phyloP scores from a whole-genome alignment of 2,888 invertebrate species.

The Drosophila hawaiiensis region DNA sequence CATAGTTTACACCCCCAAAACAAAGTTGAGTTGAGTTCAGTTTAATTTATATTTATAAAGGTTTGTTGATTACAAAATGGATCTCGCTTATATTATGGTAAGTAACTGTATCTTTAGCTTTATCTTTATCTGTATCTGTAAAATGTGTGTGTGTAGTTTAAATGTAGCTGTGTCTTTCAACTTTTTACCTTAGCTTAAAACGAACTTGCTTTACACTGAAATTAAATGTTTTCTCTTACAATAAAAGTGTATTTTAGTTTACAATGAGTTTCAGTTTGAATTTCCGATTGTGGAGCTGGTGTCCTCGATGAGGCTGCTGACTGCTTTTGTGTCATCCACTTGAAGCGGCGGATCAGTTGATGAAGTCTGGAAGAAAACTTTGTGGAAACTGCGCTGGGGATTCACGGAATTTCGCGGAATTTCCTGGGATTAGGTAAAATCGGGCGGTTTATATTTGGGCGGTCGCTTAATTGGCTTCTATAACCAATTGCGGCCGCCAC shows the following conservation, averaged over 20 bases:
- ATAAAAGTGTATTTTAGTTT: not conserved
- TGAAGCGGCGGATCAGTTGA: not conserved
- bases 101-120: slow-evolving; percentile 3
- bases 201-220: slow-evolving; percentile 35
- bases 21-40: not conserved
- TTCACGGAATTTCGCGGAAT: not conserved
- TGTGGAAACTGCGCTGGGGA: not conserved
- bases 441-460: slow-evolving; percentile 82
- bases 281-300: not conserved
- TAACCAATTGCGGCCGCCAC: slow-evolving; percentile 84
- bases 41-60: slow-evolving; percentile 30
- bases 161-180: not conserved
- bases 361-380: not conserved
- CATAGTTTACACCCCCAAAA: not conserved
- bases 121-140: slow-evolving; percentile 2
- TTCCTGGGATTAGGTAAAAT: slow-evolving; percentile 64
- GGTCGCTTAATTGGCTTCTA: slow-evolving; percentile 84
- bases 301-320: not conserved
- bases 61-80: slow-evolving; percentile 41
- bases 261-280: not conserved
- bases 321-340: not conserved
- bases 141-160: not conserved
- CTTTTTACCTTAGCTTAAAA: slow-evolving; percentile 38
- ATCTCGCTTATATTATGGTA: slow-evolving; percentile 17
- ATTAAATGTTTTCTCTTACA: not conserved